phyloP scores from a whole-genome alignment of 2,888 invertebrate genomes.

The Lypha dubia region DNA sequence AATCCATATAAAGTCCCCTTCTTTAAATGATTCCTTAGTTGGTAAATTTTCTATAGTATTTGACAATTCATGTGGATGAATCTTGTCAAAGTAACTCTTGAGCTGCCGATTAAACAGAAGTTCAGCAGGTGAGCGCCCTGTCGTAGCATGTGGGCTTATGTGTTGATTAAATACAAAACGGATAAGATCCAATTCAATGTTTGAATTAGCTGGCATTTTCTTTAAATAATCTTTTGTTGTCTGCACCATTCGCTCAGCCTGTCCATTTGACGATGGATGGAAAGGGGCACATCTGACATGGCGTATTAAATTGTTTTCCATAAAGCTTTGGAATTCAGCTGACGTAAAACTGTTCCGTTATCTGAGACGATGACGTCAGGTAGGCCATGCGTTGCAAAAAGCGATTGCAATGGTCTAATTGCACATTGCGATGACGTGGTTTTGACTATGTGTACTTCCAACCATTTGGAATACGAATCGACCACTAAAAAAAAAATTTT shows the following conservation, averaged over 20 bases:
- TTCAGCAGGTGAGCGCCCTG: no score
- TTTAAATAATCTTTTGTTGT: conserved; percentile 46
- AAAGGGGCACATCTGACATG: background rate
- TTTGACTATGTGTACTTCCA: no score
- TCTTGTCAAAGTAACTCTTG: no score
- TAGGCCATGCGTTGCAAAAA: conserved; percentile 45
- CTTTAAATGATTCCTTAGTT: background rate
- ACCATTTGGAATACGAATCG: no score
- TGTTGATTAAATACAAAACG: conserved; percentile 26
- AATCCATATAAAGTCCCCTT: conserved; percentile 4
- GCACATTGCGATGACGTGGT: no score
- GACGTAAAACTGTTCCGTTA: background rate
- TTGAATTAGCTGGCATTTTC: conserved; percentile 22
- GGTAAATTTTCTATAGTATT: no score
- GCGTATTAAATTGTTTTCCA: conserved; percentile 7
- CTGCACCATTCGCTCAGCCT: conserved; percentile 2
- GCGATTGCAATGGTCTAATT: no score
- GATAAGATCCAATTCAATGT: conserved; percentile 1
- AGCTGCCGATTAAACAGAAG: no score
- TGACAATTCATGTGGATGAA: no score
- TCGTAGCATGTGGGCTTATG: conserved; percentile 18
- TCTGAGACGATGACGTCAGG: conserved; percentile 31
- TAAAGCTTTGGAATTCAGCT: conserved; percentile 9
- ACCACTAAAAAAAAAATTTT: no score
- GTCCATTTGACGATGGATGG: conserved; percentile 18